Conservation (phyloP, 2,113 vertebrate genomes). For the Eulemur macaco region DNA sequence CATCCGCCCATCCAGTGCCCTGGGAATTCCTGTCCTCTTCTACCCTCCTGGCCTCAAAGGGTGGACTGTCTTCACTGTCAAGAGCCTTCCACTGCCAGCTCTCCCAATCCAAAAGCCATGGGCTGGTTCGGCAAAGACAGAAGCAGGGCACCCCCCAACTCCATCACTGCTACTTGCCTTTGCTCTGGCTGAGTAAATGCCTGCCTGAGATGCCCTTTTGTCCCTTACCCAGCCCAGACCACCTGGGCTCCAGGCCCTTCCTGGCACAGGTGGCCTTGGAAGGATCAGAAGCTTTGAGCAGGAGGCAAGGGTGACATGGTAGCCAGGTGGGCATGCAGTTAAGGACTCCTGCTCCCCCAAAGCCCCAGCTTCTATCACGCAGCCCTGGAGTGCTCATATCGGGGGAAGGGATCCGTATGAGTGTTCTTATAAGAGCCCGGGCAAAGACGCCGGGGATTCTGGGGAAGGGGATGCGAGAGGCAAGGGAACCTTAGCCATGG, state of each 20-base stretch:
- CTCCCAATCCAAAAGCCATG: background rate
- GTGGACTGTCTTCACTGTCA: background rate
- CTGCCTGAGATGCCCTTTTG: background rate
- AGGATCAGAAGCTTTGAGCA: background rate
- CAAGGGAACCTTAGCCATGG: background rate
- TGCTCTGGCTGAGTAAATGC: background rate
- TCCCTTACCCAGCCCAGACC: background rate
- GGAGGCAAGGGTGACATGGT: background rate
- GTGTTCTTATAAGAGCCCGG: background rate
- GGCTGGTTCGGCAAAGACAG: background rate
- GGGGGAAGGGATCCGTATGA: background rate
- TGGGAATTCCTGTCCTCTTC: slow-evolving; percentile 46
- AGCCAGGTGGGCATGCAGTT: background rate
- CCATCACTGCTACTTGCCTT: background rate
- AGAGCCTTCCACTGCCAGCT: background rate
- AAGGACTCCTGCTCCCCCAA: background rate
- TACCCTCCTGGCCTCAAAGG: background rate
- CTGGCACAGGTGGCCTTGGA: background rate
- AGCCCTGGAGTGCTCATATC: background rate
- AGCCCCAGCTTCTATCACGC: background rate
- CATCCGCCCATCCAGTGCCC: slow-evolving; percentile 25
- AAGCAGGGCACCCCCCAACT: background rate
- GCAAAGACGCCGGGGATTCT: background rate
- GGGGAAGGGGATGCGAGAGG: background rate
- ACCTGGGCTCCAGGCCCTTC: background rate